Evolutionary conservation across 2,888 invertebrate species (phyloP).

Genomic region (Arge pagana): DNA sequence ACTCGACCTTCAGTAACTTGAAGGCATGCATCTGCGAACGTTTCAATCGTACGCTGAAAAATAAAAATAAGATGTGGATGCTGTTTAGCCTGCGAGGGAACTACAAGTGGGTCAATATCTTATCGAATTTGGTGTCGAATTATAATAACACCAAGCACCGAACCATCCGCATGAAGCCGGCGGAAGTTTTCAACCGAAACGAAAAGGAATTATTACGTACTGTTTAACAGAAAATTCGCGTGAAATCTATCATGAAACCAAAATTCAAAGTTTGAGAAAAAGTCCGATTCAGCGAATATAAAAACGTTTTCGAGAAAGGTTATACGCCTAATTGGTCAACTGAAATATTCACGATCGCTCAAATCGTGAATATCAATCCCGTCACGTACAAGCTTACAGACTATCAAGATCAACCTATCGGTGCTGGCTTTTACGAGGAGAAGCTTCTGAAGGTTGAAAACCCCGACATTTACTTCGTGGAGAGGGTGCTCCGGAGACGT

Average conservation of each 20-base stretch:
- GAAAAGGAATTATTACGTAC: constrained; percentile 23
- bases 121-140: constrained; percentile 28
- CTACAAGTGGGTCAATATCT: constrained; percentile 37
- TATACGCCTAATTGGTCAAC: constrained; percentile 45
- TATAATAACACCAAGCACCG: constrained; percentile 39
- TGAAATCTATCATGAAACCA: constrained; percentile 10
- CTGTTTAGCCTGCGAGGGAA: too few species aligned
- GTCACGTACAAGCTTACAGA: constrained; percentile 37
- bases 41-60: too few species aligned
- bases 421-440: constrained; percentile 43
- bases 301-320: too few species aligned
- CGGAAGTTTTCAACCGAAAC: constrained; percentile 39
- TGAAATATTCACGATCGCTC: constrained; percentile 41
- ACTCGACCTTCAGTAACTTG: too few species aligned
- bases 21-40: too few species aligned
- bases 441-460: constrained; percentile 43
- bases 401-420: constrained; percentile 33
- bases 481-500: too few species aligned
- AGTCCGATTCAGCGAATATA: constrained; percentile 38
- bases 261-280: constrained; percentile 36
- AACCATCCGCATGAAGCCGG: constrained; percentile 35
- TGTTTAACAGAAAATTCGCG: constrained; percentile 22
- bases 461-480: too few species aligned
- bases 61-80: too few species aligned
- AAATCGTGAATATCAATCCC: constrained; percentile 38